These are phyloP conservation scores for Ormyrus rosae DNA, from an alignment of 2,888 invertebrate genomes.

Conservation along the genomic window DNA sequence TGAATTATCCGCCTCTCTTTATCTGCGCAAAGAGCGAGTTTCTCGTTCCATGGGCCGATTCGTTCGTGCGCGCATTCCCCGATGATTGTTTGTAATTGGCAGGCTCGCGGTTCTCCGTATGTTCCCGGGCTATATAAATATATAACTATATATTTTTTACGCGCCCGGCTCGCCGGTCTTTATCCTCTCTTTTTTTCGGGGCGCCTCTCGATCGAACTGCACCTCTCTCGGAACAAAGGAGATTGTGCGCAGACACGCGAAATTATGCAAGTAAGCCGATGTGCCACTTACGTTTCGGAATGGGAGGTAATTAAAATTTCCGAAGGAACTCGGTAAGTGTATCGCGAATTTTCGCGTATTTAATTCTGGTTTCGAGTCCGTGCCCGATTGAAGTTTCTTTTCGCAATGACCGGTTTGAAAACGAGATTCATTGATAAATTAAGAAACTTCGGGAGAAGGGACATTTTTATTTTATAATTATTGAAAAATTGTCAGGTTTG, in stretches of 20 bases:
- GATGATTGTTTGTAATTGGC: constrained; percentile 55
- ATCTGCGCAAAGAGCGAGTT: constrained; percentile 33
- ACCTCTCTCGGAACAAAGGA: neutral
- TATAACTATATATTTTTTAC: neutral
- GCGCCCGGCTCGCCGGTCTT: neutral
- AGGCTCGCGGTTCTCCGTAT: constrained; percentile 29
- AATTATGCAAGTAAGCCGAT: constrained; percentile 20
- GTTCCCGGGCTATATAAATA: neutral
- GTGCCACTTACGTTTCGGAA: constrained; percentile 17
- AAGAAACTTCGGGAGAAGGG: too few species aligned
- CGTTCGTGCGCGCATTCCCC: constrained; percentile 53
- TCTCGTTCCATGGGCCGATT: constrained; percentile 48
- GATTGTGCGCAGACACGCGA: neutral
- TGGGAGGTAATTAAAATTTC: neutral
- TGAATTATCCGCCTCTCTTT: constrained; percentile 1
- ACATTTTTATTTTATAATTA: too few species aligned
- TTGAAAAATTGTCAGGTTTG: too few species aligned
- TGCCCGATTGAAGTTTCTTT: too few species aligned
- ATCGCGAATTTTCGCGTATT: too few species aligned
- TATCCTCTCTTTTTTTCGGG: neutral
- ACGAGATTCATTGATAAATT: too few species aligned
- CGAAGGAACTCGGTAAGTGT: too few species aligned
- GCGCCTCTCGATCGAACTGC: constrained; percentile 21
- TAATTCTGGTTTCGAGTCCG: too few species aligned
- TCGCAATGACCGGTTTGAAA: too few species aligned